These are phyloP conservation scores for Zootermopsis nevadensis DNA, from an alignment of 2,888 invertebrate species.

Conservation along the genomic window DNA sequence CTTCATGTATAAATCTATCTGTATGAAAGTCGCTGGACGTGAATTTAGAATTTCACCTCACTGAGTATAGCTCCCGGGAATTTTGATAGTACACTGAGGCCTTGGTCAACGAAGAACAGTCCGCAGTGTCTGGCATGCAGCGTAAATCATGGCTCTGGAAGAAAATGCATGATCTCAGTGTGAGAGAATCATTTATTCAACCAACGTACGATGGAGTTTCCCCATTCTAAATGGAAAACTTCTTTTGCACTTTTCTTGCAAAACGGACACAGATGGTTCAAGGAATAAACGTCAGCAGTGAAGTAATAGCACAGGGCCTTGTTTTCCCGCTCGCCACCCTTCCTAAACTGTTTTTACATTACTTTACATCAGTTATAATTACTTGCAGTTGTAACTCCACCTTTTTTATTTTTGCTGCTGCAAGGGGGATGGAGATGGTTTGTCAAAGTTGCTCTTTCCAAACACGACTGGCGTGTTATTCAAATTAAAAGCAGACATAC, in stretches of 20 bases:
- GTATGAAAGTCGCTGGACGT: too few relatives aligned
- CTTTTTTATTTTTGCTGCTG: neutral
- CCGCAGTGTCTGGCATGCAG: neutral
- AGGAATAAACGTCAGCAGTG: neutral
- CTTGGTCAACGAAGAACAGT: neutral
- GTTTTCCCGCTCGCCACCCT: constrained; percentile 1
- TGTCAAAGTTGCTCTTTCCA: constrained; percentile 17
- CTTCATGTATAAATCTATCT: too few relatives aligned
- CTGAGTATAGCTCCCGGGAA: too few relatives aligned
- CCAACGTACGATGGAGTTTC: neutral
- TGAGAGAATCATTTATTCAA: constrained; percentile 4
- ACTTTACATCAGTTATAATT: constrained; percentile 28
- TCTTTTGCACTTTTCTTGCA: neutral
- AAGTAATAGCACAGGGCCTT: neutral
- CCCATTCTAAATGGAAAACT: neutral
- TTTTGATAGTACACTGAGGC: neutral
- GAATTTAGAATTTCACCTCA: too few relatives aligned
- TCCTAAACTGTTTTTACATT: constrained; percentile 19
- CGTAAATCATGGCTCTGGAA: neutral
- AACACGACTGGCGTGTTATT: constrained; percentile 21
- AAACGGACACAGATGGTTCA: neutral
- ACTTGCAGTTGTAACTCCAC: constrained; percentile 13
- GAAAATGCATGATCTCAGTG: neutral
- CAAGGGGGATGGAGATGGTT: neutral
- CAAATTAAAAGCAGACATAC: constrained; percentile 27